Conservation (phyloP, 1,140 invertebrate genomes). For the Maniola jurtina region DNA sequence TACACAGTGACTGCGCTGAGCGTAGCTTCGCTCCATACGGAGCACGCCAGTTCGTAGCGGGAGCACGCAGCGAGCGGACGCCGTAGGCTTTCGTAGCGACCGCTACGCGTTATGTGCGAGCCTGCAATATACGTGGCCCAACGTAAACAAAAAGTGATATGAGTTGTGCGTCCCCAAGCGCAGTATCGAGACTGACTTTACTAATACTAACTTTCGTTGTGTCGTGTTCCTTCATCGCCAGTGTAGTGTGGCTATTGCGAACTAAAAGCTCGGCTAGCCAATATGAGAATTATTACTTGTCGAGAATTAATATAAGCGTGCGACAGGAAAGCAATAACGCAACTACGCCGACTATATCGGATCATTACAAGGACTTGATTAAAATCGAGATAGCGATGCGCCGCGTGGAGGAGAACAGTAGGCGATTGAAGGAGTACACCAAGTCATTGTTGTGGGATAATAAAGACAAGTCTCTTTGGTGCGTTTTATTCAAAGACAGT, state of each 20-base stretch:
- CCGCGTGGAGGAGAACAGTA: slow-evolving; percentile 75
- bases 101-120: slow-evolving; percentile 68
- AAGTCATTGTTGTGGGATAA: slow-evolving; percentile 77
- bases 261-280: slow-evolving; percentile 55
- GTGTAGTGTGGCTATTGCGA: slow-evolving; percentile 69
- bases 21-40: slow-evolving; percentile 34
- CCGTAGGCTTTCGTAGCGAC: slow-evolving; percentile 52
- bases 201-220: slow-evolving; percentile 68
- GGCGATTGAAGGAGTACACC: slow-evolving; percentile 74
- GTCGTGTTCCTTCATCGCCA: slow-evolving; percentile 67
- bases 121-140: slow-evolving; percentile 52
- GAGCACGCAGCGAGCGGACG: slow-evolving; percentile 51
- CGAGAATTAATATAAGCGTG: slow-evolving; percentile 75
- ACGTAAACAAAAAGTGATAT: slow-evolving; percentile 77
- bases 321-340: slow-evolving; percentile 57
- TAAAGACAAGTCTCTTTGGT: slow-evolving; percentile 78
- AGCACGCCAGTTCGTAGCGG: slow-evolving; percentile 59
- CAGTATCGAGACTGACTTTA: slow-evolving; percentile 66
- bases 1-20: slow-evolving; percentile 61
- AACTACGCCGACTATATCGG: slow-evolving; percentile 56
- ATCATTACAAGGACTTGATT: slow-evolving; percentile 76
- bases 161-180: slow-evolving; percentile 69
- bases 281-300: slow-evolving; percentile 77
- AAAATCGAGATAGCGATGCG: slow-evolving; percentile 78
- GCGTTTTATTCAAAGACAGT: slow-evolving; percentile 77